A percentile compares a stretch with the other conserved stretches of the same genome.
These are phyloP conservation scores for Cichlasoma orientale DNA, from an alignment of 2,797 vertebrate genomes.

Conservation along the genomic window DNA sequence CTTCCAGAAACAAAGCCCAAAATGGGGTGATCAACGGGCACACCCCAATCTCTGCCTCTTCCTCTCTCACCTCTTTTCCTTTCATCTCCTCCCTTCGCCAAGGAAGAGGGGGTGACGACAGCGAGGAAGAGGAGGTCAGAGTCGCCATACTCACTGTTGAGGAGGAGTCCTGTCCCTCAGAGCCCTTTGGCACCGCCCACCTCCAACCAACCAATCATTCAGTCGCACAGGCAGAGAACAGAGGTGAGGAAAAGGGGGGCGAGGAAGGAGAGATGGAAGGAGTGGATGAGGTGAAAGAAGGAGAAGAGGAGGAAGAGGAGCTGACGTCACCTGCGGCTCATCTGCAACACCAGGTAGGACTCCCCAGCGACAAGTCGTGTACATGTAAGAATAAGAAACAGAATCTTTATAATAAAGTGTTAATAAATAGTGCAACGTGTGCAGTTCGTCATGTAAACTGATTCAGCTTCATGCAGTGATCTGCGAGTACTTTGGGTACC, in stretches of 20 bases:
- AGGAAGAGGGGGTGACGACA: background rate
- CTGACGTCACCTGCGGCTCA: background rate
- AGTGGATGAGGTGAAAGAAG: rapidly evolving
- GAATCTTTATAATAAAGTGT: no score
- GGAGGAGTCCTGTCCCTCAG: constrained; percentile 60
- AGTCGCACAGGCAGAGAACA: background rate
- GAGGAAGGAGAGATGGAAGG: background rate
- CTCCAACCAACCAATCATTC: constrained; percentile 10
- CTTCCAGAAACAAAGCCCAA: background rate
- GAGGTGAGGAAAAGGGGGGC: background rate
- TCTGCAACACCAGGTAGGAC: constrained; percentile 46
- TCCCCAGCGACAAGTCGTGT: background rate
- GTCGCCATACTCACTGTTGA: constrained; percentile 50
- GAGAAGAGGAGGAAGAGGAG: background rate
- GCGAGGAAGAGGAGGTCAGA: constrained; percentile 47
- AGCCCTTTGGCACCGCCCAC: constrained; percentile 44
- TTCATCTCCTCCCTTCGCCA: constrained; percentile 23
- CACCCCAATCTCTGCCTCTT: constrained; percentile 41
- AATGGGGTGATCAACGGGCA: constrained; percentile 10
- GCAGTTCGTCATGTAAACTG: no score
- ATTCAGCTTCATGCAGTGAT: no score
- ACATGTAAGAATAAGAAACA: background rate
- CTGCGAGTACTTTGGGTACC: no score
- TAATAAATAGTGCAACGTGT: no score
- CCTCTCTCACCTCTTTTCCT: constrained; percentile 42